phyloP scores from a whole-genome alignment of 2,888 invertebrate genomes.

The Pyrrhosoma nymphula region DNA sequence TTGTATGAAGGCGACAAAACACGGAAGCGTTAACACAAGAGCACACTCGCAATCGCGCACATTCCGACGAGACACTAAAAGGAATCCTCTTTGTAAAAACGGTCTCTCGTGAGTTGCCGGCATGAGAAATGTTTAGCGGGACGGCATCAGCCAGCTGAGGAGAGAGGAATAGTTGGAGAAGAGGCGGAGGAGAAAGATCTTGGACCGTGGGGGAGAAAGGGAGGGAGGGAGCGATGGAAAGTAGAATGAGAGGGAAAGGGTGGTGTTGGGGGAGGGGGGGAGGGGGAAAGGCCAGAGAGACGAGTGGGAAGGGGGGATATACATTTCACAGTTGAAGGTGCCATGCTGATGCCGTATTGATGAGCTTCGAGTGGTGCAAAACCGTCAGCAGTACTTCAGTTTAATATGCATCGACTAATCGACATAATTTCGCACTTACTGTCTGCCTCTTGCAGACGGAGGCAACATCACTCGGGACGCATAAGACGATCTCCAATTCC shows the following conservation, averaged over 20 bases:
- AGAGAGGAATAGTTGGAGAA: background rate
- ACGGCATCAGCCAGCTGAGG: background rate
- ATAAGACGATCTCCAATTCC: no score
- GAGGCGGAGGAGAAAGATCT: background rate
- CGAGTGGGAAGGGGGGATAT: background rate
- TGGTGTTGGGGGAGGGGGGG: background rate
- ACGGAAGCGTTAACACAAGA: background rate
- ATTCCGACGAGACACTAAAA: slow-evolving; percentile 14
- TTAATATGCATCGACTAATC: no score
- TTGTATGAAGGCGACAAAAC: background rate
- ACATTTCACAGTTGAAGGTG: background rate
- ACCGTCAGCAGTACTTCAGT: no score
- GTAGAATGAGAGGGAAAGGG: no score
- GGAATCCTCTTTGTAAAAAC: slow-evolving; percentile 9
- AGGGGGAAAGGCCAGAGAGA: background rate
- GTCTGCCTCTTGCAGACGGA: no score
- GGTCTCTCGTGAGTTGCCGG: background rate
- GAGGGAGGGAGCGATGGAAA: background rate
- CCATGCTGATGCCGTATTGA: background rate
- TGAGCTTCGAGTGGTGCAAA: no score
- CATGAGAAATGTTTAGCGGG: background rate
- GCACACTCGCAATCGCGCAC: background rate
- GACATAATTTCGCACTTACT: no score
- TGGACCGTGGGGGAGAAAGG: background rate
- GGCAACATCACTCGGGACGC: no score